Conservation (phyloP, 92 coral and sea anemone genomes). For the Siderastrea radians region DNA sequence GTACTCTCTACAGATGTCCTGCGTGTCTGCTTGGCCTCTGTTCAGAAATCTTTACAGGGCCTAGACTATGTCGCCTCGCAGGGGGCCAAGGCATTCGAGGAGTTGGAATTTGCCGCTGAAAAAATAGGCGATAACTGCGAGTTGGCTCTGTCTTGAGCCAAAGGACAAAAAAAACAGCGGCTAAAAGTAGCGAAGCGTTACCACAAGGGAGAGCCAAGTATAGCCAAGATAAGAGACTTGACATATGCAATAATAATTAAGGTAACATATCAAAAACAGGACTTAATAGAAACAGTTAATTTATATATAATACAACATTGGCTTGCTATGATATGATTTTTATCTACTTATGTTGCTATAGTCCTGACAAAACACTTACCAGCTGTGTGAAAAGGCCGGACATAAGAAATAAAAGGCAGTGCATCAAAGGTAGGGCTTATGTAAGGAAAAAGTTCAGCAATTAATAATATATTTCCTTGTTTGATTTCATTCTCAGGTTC, state of each 20-base stretch:
- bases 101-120: slow-evolving; percentile 35
- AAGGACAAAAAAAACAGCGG: slow-evolving; percentile 27
- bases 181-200: slow-evolving; percentile 38
- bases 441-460: neutral
- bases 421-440: neutral
- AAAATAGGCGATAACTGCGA: slow-evolving; percentile 37
- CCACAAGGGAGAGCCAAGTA: neutral
- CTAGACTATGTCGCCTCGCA: slow-evolving; percentile 38
- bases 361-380: too few species aligned
- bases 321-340: too few species aligned
- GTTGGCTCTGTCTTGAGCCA: slow-evolving; percentile 57
- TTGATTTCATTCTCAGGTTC: too few species aligned
- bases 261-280: too few species aligned
- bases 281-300: too few species aligned
- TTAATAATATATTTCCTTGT: too few species aligned
- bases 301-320: too few species aligned
- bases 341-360: too few species aligned
- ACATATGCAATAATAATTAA: too few species aligned
- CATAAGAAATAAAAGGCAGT: neutral
- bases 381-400: neutral
- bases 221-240: too few species aligned
- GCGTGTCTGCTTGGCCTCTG: slow-evolving; percentile 40
- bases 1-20: slow-evolving; percentile 24
- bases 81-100: slow-evolving; percentile 60
- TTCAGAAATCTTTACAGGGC: slow-evolving; percentile 51